Evolutionary conservation across 2,888 invertebrate species (phyloP), one percentile per base, ranked within the genome.

Genomic region (Hydroisotoma schaefferi): DNA sequence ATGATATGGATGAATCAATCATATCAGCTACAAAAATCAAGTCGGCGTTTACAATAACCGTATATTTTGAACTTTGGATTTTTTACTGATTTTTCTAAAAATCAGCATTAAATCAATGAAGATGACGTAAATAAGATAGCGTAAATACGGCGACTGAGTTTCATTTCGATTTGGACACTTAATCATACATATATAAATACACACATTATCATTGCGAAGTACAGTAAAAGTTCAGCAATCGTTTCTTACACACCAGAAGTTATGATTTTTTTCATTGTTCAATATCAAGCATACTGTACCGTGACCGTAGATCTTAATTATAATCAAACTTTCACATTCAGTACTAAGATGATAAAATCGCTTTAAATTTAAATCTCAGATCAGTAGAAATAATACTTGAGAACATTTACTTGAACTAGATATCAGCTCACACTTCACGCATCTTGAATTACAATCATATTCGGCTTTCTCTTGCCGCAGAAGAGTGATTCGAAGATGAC

Each of bases 401-500:
- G 46, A 46, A 40, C 40, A 40, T 5, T n/a, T n/a, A 15, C 20
- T 40, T 10, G 5, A 40, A 8, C 3, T 18, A 18, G 20, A 40
- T 40, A 40, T 40, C 20, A 40, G n/a, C 40, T n/a, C n/a, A n/a
- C n/a, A n/a, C n/a, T 40, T 40, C 8, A 18, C n/a, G 15, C n/a
- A 20, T 4, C 8, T 8, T 40, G 40, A 20, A 20, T 15, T 10
- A 59, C 48, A 60, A 66, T 69, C 65, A 70, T 58, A 70, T 70
- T 43, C 70, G 70, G 61, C 70, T 70, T 63, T 70, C 70, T 60
- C 67, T 67, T 40, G 70, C 63, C 18, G 66, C 58, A 44, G 62
- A 59, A 28, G 57, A 59, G 48, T 62, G 65, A 57, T 65, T 61
- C 33, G 65, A 57, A 59, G 60, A 55, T 20, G 62, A 57, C 48